Evolutionary conservation across 2,113 vertebrate genomes (phyloP), one percentile per base, ranked within the genome.

Genomic region (Tachysurus vachellii): DNA sequence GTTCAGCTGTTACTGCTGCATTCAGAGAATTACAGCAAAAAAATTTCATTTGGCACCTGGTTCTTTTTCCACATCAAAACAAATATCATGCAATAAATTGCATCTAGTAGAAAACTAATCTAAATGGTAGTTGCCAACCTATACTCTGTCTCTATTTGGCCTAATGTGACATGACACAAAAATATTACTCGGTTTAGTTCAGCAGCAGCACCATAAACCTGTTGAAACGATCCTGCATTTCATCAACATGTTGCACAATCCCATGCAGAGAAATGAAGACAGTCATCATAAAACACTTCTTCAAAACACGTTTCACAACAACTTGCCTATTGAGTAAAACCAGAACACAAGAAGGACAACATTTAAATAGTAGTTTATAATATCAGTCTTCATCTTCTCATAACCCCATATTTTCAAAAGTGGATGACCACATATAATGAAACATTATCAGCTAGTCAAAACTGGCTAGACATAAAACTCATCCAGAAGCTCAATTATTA

Each of bases 381-480:
- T 4, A 8, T 73, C 9, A 73, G 8, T 50, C 17, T 17, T 73
- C 71, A 21, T 73, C 70, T 21, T 8, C 17, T 44, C 19, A 11
- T 44, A 42, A 44, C 17, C 17, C 21, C 36, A 44, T 11, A 5
- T 13, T 50, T 44, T n/a, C 23, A 53, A 76, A 77, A 54, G 26
- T 54, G 26, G 50, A 79, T 31, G 76, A 79, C 50, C 50, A 54
- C 26, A 77, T 77, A 77, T 8, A n/a, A 21, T 77, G 26, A 16
- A 28, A 54, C 53, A 53, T 47, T 36, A n/a, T 14, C 26, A 56
- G 50, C n/a, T 56, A 14, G 14, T 28, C 5, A 79, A 6, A 79
- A 79, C 16, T 28, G 75, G 47, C 47, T 50, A 79, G 75, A 76
- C 50, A 76, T 26, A 76, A 76, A 76, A 76, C 73, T 76, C 14